These are phyloP conservation scores for Scleropages formosus DNA, from an alignment of 2,797 vertebrate species.

Conservation along the genomic window DNA sequence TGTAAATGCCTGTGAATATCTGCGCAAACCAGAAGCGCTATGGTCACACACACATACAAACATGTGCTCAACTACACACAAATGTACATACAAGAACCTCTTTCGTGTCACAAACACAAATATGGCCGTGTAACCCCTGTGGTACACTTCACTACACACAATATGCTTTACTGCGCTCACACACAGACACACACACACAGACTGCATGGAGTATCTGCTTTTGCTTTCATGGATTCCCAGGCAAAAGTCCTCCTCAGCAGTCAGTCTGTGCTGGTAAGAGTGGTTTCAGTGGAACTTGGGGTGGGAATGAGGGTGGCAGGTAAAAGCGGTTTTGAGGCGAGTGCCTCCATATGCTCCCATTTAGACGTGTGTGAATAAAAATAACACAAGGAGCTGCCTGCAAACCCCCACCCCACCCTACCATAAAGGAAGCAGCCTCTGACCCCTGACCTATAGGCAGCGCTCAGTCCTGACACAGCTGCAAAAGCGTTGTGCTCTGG, in stretches of 20 bases:
- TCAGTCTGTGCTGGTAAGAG: constrained; percentile 48
- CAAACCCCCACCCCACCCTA: no score
- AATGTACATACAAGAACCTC: not conserved
- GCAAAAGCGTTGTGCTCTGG: constrained; percentile 48
- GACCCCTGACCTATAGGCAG: no score
- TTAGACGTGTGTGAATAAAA: constrained; percentile 69
- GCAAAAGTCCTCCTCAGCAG: constrained; percentile 54
- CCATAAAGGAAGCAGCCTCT: no score
- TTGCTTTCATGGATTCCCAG: constrained; percentile 20
- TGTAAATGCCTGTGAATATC: not conserved
- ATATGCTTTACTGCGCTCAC: not conserved
- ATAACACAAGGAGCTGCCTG: constrained; percentile 60
- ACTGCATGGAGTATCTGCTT: constrained; percentile 27
- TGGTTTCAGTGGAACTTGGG: no score
- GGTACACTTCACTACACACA: no score
- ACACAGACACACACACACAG: not conserved
- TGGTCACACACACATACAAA: constrained; percentile 2
- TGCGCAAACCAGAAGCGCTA: constrained; percentile 13
- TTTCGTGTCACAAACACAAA: not conserved
- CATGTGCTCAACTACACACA: not conserved
- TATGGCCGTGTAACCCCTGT: no score
- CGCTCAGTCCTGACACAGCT: constrained; percentile 54
- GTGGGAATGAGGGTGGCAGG: constrained; percentile 43
- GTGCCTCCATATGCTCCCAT: constrained; percentile 67
- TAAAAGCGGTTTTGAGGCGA: constrained; percentile 50